Percentiles rank a stretch among this genome's conserved stretches.
These are phyloP conservation scores for Monochamus saltuarius DNA, from an alignment of 1,140 invertebrate genomes.

Conservation along the genomic window DNA sequence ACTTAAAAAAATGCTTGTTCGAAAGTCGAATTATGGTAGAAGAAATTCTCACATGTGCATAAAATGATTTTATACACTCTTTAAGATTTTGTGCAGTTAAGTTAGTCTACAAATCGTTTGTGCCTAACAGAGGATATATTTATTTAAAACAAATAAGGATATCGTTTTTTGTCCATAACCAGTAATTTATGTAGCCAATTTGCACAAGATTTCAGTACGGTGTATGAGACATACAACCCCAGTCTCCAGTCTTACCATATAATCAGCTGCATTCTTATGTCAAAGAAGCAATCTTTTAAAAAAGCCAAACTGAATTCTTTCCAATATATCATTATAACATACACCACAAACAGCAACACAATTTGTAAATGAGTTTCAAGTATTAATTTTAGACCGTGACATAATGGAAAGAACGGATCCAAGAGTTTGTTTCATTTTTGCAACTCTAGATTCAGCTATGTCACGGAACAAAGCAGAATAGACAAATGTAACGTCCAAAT, in stretches of 20 bases:
- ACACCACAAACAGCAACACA: neutral
- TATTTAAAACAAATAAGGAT: neutral
- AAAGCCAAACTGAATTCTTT: neutral
- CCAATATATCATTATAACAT: neutral
- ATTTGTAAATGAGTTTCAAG: neutral
- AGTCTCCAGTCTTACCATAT: constrained; percentile 1
- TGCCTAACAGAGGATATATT: neutral
- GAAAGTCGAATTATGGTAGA: too few relatives aligned
- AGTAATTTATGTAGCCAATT: constrained; percentile 1
- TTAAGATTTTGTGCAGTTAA: too few relatives aligned
- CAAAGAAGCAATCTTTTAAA: neutral
- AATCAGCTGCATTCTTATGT: neutral
- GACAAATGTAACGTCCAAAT: constrained; percentile 7
- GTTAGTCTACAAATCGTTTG: too few relatives aligned
- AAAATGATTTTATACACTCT: too few relatives aligned
- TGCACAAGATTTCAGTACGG: neutral
- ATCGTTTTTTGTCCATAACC: neutral
- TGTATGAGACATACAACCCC: neutral
- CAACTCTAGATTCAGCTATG: neutral
- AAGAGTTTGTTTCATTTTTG: constrained; percentile 6
- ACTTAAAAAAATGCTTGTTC: too few relatives aligned
- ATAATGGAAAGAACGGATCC: constrained; percentile 3
- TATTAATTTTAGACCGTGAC: neutral
- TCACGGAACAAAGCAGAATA: constrained; percentile 1
- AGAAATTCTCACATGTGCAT: too few relatives aligned